phyloP scores from a whole-genome alignment of 2,113 vertebrate species.

The Lophura nycthemera region DNA sequence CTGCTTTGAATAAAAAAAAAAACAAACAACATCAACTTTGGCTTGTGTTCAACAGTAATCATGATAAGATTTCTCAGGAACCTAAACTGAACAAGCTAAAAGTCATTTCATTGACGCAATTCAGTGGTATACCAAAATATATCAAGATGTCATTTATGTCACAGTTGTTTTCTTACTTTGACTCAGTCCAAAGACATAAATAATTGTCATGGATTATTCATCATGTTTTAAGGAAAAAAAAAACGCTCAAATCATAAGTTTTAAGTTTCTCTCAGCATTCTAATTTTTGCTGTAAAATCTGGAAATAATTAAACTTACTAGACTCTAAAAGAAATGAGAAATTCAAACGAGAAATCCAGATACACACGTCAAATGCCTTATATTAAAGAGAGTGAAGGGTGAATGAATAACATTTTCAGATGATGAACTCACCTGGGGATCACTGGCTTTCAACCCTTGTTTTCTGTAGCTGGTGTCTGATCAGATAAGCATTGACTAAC shows the following conservation, averaged over 20 bases:
- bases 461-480: background rate
- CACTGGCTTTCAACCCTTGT: background rate
- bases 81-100: background rate
- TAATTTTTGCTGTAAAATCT: background rate
- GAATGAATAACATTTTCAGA: background rate
- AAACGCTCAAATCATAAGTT: background rate
- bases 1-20: background rate
- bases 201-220: constrained; percentile 35
- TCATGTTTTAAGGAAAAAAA: constrained; percentile 5
- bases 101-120: constrained; percentile 39
- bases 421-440: background rate
- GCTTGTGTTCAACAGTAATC: background rate
- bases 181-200: constrained; percentile 41
- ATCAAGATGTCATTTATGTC: constrained; percentile 54
- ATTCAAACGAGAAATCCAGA: background rate
- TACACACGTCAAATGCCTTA: background rate
- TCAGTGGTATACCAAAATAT: constrained; percentile 1
- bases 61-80: constrained; percentile 37
- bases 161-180: constrained; percentile 41
- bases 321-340: background rate
- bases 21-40: background rate
- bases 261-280: constrained; percentile 21
- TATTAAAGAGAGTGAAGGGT: background rate
- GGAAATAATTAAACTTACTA: constrained; percentile 41
- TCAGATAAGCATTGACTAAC: background rate